Percentiles rank a stretch among this genome's conserved stretches.
Evolutionary conservation across 1,140 invertebrate species (phyloP).

Genomic region (Drosophila burlai): DNA sequence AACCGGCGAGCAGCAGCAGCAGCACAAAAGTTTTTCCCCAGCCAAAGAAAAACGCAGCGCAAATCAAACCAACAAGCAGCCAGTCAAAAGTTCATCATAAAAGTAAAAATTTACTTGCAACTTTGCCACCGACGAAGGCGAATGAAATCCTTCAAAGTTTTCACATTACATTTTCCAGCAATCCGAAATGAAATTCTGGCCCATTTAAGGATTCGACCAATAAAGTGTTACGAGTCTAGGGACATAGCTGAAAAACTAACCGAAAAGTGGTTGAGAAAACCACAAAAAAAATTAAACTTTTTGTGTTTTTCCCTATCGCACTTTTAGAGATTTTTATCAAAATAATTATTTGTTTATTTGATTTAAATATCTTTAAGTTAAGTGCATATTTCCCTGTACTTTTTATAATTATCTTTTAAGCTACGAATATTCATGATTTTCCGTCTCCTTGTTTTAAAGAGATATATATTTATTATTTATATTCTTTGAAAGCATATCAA

Average conservation of each 20-base stretch:
- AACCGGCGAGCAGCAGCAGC: constrained; percentile 34
- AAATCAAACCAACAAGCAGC: constrained; percentile 53
- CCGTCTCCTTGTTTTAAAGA: not conserved
- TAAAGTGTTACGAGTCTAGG: constrained; percentile 18
- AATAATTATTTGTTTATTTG: constrained; percentile 12
- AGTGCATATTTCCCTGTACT: no score
- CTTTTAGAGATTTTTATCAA: constrained; percentile 6
- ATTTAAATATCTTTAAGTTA: not conserved
- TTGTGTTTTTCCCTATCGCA: not conserved
- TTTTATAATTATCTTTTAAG: not conserved
- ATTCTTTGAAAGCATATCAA: not conserved
- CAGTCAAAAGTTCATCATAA: constrained; percentile 53
- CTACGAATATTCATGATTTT: not conserved
- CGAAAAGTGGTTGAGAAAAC: constrained; percentile 1
- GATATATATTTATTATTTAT: not conserved
- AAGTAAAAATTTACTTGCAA: constrained; percentile 51
- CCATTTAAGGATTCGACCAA: constrained; percentile 43
- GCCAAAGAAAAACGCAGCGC: constrained; percentile 22
- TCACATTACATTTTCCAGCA: constrained; percentile 38
- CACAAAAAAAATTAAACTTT: not conserved
- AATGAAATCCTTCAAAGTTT: constrained; percentile 48
- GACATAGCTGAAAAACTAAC: not conserved
- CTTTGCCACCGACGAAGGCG: constrained; percentile 33
- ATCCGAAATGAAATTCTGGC: constrained; percentile 36
- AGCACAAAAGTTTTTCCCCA: constrained; percentile 44